A percentile compares a stretch with the other conserved stretches of the same genome.
Conservation (phyloP, 2,888 invertebrate species). For the Xanthorhoe designata region DNA sequence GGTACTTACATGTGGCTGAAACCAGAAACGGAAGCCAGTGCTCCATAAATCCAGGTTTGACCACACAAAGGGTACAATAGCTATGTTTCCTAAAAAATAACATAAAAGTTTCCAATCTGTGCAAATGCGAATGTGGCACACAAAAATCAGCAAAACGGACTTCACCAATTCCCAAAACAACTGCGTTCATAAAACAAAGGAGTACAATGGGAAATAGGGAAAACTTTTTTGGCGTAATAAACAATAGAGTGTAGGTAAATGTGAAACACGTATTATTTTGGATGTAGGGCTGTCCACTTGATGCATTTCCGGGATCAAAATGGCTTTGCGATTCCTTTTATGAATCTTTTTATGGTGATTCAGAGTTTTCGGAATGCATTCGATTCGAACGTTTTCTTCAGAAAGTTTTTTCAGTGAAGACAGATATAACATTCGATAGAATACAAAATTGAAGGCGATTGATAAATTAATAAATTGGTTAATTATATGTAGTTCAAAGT, state of each 20-base stretch:
- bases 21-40: constrained; percentile 1
- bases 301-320: neutral
- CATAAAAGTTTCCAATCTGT: constrained; percentile 23
- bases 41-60: neutral
- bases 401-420: no score
- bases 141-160: constrained; percentile 39
- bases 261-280: constrained; percentile 72
- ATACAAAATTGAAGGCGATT: no score
- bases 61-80: constrained; percentile 2
- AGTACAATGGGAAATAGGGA: constrained; percentile 72
- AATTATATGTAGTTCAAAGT: no score
- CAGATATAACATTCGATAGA: no score
- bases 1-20: neutral
- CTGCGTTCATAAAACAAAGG: constrained; percentile 77
- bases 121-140: constrained; percentile 36
- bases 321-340: no score
- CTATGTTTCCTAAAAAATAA: constrained; percentile 12
- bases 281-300: constrained; percentile 57
- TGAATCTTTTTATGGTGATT: no score
- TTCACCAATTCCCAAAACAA: constrained; percentile 64
- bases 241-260: constrained; percentile 78
- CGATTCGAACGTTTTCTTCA: no score
- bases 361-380: no score
- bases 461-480: no score
- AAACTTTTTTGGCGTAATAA: constrained; percentile 78